Base-by-base conservation (phyloP, 2,113 vertebrate species). In the Rhabdomys dilectus region DNA sequence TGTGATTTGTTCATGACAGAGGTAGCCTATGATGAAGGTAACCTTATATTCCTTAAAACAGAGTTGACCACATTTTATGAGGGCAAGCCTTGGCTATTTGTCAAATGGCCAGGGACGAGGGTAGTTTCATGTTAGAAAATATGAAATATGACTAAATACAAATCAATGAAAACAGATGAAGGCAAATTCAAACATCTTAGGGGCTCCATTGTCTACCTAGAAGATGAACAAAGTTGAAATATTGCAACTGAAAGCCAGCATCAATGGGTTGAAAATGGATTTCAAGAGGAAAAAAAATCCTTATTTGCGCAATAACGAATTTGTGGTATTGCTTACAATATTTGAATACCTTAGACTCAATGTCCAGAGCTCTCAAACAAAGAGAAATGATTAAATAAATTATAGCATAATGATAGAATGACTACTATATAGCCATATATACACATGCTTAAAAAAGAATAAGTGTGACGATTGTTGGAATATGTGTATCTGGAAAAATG, bases 261-360 rank as follows among this genome's bases (percentile, higher is more conserved):
- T 82, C 60, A 68, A 22, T 36, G 53, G 88, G 58, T 87, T 24
- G 70, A 78, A 89, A 76, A 60, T 53, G 80, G 75, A 89, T 86
- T 60, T 42, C 45, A 62, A 91, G 88, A 91, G 73, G 51, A 39
- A 89, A 88, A 53, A 39, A n/a, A 31, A 51, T 51, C 1, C 39
- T 24, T 60, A 62, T 42, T 91, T 72, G 3, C 58, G 84, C 60
- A 77, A 76, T 60, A 48, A 81, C 51, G 29, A 51, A 82, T 68
- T 89, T 36, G 84, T 42, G 45, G 6, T 29, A 48, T 97, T 82
- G 88, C 8, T 77, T 58, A 72, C 10, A 12, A 88, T 81, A 34
- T n/a, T 93, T 80, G 60, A 91, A 77, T 94, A 93, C 93, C 68
- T 89, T 77, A 93, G 34, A 94, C 84, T 29, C 24, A 88, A 39